Evolutionary conservation across 2,797 vertebrate species (phyloP).

Genomic region (Sebastes baramenuke): DNA sequence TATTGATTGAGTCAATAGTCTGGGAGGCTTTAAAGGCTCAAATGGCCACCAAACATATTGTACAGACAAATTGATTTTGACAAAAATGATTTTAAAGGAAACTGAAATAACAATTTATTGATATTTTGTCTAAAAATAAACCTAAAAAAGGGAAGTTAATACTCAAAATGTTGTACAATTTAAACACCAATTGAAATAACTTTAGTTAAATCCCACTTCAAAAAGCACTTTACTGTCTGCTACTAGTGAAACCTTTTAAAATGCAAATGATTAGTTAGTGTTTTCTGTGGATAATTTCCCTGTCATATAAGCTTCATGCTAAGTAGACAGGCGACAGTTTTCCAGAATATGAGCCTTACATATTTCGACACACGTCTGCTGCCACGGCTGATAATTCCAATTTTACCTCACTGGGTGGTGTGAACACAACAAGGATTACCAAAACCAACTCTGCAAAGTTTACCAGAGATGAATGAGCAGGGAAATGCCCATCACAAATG

Average conservation of each 20-base stretch:
- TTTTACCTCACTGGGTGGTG: background rate
- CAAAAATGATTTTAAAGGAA: background rate
- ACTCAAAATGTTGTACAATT: background rate
- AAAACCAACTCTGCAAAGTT: background rate
- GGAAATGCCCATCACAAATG: background rate
- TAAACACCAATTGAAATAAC: background rate
- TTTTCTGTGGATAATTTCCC: background rate
- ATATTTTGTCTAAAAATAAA: background rate
- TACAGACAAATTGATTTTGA: background rate
- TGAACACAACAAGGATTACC: slow-evolving; percentile 19
- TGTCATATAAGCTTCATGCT: slow-evolving; percentile 2
- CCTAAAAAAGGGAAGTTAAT: background rate
- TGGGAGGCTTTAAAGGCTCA: background rate
- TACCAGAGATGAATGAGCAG: background rate
- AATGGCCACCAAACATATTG: background rate
- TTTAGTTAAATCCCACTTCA: slow-evolving; percentile 15
- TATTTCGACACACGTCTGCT: slow-evolving; percentile 12
- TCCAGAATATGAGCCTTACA: background rate
- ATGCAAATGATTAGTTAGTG: slow-evolving; percentile 5
- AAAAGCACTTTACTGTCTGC: background rate
- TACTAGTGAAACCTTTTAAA: background rate
- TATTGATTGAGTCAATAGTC: slow-evolving; percentile 20
- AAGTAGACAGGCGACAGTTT: slow-evolving; percentile 13
- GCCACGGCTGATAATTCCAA: slow-evolving; percentile 9
- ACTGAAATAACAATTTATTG: background rate